A percentile compares a stretch with the other conserved stretches of the same genome.
These are phyloP conservation scores for Mechanitis messenoides DNA, from an alignment of 2,888 invertebrate species.

Conservation along the genomic window DNA sequence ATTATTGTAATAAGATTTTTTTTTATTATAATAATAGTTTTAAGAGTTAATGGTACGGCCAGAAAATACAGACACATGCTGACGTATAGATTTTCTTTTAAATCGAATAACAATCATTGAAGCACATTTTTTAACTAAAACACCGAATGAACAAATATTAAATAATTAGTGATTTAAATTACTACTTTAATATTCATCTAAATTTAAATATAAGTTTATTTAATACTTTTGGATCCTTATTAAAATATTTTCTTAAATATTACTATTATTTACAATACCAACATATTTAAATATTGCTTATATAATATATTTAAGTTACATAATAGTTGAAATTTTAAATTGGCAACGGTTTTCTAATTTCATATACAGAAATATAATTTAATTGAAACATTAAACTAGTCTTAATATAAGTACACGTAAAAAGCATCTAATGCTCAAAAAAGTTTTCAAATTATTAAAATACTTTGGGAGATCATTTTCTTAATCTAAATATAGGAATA, in stretches of 20 bases:
- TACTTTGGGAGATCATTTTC: background rate
- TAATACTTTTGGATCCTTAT: slow-evolving; percentile 5
- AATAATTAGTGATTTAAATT: background rate
- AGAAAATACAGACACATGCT: too few species aligned
- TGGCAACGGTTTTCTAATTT: background rate
- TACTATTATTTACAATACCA: slow-evolving; percentile 8
- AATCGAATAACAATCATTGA: background rate
- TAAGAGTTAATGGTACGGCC: too few species aligned
- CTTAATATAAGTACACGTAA: slow-evolving; percentile 9
- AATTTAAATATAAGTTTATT: background rate
- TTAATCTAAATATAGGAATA: slow-evolving; percentile 2
- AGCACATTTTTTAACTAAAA: background rate
- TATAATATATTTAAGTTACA: background rate
- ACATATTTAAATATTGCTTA: slow-evolving; percentile 17
- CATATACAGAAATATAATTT: background rate
- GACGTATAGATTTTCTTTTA: too few species aligned
- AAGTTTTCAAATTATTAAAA: slow-evolving; percentile 5
- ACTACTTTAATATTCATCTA: background rate
- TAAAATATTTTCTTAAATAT: slow-evolving; percentile 7
- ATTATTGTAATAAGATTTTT: too few species aligned
- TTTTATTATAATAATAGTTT: too few species aligned
- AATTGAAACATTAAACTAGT: slow-evolving; percentile 1
- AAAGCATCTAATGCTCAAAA: slow-evolving; percentile 6
- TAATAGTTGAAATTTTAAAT: background rate
- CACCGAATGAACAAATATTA: slow-evolving; percentile 3